These are phyloP conservation scores for Tenebrio molitor DNA, from an alignment of 1,140 invertebrate species.

Conservation along the genomic window DNA sequence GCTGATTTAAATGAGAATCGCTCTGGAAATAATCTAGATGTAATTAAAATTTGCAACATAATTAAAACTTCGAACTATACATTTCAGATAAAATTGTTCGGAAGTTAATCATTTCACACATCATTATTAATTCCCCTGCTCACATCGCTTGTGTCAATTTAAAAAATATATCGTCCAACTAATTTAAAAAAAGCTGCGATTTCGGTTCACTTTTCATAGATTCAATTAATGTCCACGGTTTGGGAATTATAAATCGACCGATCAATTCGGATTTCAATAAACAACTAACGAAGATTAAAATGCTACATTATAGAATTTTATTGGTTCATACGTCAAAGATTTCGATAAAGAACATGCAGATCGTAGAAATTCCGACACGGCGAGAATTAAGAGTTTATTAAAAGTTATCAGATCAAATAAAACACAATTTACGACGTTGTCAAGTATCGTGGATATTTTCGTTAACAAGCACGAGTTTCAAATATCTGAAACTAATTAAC, in stretches of 20 bases:
- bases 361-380: no score
- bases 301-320: neutral
- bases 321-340: no score
- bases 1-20: constrained; percentile 16
- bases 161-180: no score
- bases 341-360: no score
- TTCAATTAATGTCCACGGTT: constrained; percentile 6
- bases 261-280: constrained; percentile 12
- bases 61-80: no score
- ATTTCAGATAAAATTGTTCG: neutral
- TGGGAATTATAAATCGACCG: neutral
- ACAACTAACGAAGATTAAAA: constrained; percentile 7
- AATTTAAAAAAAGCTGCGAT: no score
- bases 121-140: constrained; percentile 31
- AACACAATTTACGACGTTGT: neutral
- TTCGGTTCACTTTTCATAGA: neutral
- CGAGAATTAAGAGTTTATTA: no score
- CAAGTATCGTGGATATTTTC: neutral
- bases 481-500: constrained; percentile 17
- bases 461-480: neutral
- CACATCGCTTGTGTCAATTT: neutral
- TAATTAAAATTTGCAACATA: constrained; percentile 36
- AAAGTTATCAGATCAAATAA: neutral
- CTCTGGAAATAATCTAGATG: constrained; percentile 8
- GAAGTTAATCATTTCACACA: constrained; percentile 17